Evolutionary conservation across 2,888 invertebrate species (phyloP), one percentile per base, ranked within the genome.

Genomic region (Coleophora deauratella): DNA sequence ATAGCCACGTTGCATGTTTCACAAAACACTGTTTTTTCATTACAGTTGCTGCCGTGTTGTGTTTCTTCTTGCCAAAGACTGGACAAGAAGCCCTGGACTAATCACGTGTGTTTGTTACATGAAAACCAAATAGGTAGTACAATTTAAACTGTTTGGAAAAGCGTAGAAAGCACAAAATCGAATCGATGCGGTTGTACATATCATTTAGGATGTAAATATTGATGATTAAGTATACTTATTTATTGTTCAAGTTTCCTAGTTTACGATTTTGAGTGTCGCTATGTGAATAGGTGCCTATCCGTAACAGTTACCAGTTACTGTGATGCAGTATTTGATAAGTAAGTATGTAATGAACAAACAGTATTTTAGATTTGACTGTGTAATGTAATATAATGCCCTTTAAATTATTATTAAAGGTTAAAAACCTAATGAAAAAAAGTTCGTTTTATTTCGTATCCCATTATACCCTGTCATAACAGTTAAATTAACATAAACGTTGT

Each of bases 21-120:
- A 21, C 21, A 30, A 43, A 34, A 15, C 10, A 13, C 14, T 37
- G 3, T 46, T 54, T 50, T 65, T 54, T 43, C 31, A 50, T 88
- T 88, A 30, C 82, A 93, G 93, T 88, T 59, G 91, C 92, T 78
- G 93, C 91, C 47, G 69, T 91, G 49, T 85, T 93, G 51, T 93
- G 93, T 72, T 88, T 92, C 76, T 81, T 92, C 68, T 85, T 93
- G 67, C 93, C 93, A 59, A 91, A 88, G 74, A 93, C 93, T 46
- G 93, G 93, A 54, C 89, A 90, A 64, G 91, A 91, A 61, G 91
- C 91, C 33, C 72, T 93, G 68, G 91, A 91, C 67, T 91, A 87
- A 72, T 58, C 54, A 48, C 61, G 57, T 59, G 60, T 55, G 21
- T 21, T 21, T 21, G 21, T 21, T 21, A 59, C 60, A 64, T 57